A percentile compares a stretch with the other conserved stretches of the same genome.
Conservation (phyloP, 1,140 invertebrate species). For the Wiebesia pumilae region DNA sequence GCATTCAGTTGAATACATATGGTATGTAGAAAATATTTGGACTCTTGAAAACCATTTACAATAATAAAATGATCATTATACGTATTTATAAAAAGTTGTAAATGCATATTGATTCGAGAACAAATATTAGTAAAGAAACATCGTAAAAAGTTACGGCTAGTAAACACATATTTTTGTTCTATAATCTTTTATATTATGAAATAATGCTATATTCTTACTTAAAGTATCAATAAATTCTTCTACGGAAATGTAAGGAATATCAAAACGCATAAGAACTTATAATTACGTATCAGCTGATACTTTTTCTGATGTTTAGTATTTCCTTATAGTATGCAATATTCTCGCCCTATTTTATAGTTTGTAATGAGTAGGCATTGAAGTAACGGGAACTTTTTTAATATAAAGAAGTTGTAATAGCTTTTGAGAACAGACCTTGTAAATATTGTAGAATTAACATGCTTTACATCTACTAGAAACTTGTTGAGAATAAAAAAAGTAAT, state of each 20-base stretch:
- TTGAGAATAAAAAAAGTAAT: too few relatives aligned
- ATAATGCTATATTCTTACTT: background rate
- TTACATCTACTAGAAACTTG: too few relatives aligned
- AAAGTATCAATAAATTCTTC: background rate
- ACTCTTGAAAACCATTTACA: too few relatives aligned
- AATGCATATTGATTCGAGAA: background rate
- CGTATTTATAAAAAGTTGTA: background rate
- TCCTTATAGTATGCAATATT: background rate
- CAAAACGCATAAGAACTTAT: background rate
- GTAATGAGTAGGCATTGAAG: background rate
- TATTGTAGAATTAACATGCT: too few relatives aligned
- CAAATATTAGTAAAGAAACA: background rate
- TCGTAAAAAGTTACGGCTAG: background rate
- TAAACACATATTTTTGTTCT: background rate
- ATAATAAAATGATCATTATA: too few relatives aligned
- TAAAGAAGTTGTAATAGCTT: background rate
- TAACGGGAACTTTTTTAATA: background rate
- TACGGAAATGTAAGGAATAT: background rate
- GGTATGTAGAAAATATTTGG: too few relatives aligned
- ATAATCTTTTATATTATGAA: background rate
- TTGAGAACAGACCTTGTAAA: background rate
- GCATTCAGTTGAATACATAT: too few relatives aligned
- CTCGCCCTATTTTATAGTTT: background rate
- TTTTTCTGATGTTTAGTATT: background rate
- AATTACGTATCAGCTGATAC: background rate